phyloP scores from a whole-genome alignment of 1,140 invertebrate species.

The Orchesella cincta region DNA sequence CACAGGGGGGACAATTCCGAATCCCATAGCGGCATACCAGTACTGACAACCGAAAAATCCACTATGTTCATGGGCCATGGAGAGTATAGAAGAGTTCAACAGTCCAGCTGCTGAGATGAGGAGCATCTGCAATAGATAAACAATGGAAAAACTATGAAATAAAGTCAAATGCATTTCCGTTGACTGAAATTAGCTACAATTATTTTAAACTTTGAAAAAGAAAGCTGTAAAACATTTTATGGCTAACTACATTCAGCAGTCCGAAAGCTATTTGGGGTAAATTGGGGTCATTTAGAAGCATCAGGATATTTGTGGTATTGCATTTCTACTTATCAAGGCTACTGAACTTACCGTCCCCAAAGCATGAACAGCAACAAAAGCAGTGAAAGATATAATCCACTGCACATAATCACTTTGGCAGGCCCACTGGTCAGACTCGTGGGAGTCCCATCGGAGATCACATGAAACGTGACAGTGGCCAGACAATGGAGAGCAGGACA shows the following conservation, averaged over 20 bases:
- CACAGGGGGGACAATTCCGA: slow-evolving; percentile 40
- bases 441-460: slow-evolving; percentile 41
- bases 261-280: no score
- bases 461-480: slow-evolving; percentile 45
- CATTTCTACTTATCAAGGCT: background rate
- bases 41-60: slow-evolving; percentile 47
- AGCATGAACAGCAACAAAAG: slow-evolving; percentile 46
- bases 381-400: slow-evolving; percentile 43
- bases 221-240: no score
- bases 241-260: no score
- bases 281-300: no score
- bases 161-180: no score
- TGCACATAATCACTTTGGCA: slow-evolving; percentile 43
- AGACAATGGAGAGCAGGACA: slow-evolving; percentile 47
- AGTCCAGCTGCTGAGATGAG: slow-evolving; percentile 49
- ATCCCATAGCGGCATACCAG: slow-evolving; percentile 45
- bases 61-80: slow-evolving; percentile 47
- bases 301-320: no score
- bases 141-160: no score
- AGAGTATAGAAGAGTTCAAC: slow-evolving; percentile 43
- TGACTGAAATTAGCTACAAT: no score
- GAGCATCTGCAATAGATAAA: slow-evolving; percentile 48
- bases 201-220: no score
- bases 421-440: slow-evolving; percentile 42
- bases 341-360: slow-evolving; percentile 45